phyloP scores from a whole-genome alignment of 2,797 vertebrate genomes.

The Premnoplex brunnescens region DNA sequence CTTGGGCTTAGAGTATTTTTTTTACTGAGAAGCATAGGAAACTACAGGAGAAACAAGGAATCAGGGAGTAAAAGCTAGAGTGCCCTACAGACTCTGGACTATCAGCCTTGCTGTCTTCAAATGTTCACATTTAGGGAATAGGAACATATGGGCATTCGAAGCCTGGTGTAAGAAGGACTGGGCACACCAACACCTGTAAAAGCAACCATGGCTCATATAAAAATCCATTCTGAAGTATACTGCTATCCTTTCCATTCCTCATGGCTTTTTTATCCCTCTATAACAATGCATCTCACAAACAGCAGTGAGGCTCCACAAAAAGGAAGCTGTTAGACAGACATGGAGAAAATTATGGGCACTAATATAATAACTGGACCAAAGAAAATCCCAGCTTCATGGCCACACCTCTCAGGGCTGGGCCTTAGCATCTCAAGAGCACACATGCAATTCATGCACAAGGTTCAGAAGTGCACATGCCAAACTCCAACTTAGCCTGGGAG shows the following conservation, averaged over 20 bases:
- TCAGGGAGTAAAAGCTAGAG: background rate
- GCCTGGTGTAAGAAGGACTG: background rate
- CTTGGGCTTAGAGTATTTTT: background rate
- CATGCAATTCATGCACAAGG: conserved; percentile 58
- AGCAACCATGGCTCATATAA: background rate
- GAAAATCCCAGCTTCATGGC: background rate
- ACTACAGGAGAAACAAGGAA: background rate
- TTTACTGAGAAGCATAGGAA: background rate
- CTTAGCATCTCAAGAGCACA: background rate
- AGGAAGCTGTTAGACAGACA: background rate
- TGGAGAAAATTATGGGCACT: background rate
- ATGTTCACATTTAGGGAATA: background rate
- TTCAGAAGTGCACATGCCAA: conserved; percentile 38
- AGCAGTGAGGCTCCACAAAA: background rate
- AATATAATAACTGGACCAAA: background rate
- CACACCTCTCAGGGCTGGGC: background rate
- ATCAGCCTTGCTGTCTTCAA: background rate
- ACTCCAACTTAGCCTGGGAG: background rate
- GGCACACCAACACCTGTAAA: background rate
- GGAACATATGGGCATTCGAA: background rate
- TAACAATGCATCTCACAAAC: background rate
- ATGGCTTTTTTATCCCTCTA: rapidly evolving
- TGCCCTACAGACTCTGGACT: background rate
- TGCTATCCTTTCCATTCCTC: background rate
- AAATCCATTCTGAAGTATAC: background rate